Evolutionary conservation across 2,888 invertebrate genomes (phyloP), one percentile per base, ranked within the genome.

Genomic region (Micropterix aruncella): DNA sequence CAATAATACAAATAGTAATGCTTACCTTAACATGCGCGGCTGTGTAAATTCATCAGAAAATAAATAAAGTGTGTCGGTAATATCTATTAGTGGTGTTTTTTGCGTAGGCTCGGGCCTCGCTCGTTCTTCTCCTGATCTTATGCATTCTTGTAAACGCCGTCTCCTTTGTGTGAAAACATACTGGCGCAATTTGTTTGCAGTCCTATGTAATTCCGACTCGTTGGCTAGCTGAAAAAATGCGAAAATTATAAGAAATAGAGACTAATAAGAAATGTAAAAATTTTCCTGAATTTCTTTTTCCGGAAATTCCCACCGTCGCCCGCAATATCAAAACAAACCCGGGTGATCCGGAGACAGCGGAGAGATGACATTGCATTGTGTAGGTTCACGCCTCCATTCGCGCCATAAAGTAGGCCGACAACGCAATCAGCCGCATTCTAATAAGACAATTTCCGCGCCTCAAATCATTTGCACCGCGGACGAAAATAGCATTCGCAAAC

Each of bases 401-500:
- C 46, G 46, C 46, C 45, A 45, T 39, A 14, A 38, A 38, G 38
- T 38, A 38, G 38, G 38, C 5, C 38, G 14, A 15, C 15, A 14
- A 5, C 16, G 16, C 38, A 12, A 7, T 27, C 27, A 12, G n/a
- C n/a, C n/a, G n/a, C n/a, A n/a, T n/a, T n/a, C n/a, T n/a, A n/a
- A n/a, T n/a, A n/a, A n/a, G n/a, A n/a, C n/a, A n/a, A n/a, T n/a
- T 7, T 15, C n/a, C 4, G 19, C 12, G 15, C 16, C 14, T 42
- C 19, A n/a, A n/a, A 17, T 19, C 41, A 42, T 19, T 36, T 27
- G 27, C 27, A 27, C 27, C 12, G 5, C 7, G 7, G 5, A 27
- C 27, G 12, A 41, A 48, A 53, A 55, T 49, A n/a, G 15, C 52
- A 53, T 53, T 52, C 49, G 56, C 58, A 57, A 58, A 57, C 55